A percentile compares a stretch with the other conserved stretches of the same genome.
phyloP scores from a whole-genome alignment of 1,140 invertebrate genomes.

The Aradophagus sp. region DNA sequence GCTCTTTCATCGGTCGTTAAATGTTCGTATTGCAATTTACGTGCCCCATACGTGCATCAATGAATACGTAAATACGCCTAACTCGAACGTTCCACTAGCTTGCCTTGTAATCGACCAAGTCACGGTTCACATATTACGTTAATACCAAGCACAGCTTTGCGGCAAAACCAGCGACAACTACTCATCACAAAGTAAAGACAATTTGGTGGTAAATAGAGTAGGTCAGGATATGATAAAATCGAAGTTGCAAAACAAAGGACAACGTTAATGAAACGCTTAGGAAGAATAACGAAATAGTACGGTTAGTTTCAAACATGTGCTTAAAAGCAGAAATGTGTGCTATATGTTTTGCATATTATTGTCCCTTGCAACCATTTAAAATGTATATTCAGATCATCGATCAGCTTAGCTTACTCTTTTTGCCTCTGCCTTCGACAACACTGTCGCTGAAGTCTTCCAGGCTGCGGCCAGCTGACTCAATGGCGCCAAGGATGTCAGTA shows the following conservation, averaged over 20 bases:
- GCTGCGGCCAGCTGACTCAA: constrained; percentile 84
- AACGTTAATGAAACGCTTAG: constrained; percentile 10
- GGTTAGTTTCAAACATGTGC: constrained; percentile 5
- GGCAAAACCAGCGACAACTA: constrained; percentile 17
- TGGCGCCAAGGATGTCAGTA: constrained; percentile 85
- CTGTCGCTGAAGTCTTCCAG: constrained; percentile 82
- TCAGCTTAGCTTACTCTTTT: constrained; percentile 78
- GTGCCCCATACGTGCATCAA: constrained; percentile 43
- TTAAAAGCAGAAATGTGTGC: no score
- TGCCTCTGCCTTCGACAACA: constrained; percentile 81
- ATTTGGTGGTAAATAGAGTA: constrained; percentile 35
- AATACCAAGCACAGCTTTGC: constrained; percentile 14
- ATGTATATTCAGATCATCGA: no score
- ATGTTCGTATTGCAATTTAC: constrained; percentile 55
- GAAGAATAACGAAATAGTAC: background rate
- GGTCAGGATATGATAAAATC: constrained; percentile 45
- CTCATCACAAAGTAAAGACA: constrained; percentile 19
- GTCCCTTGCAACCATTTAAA: no score
- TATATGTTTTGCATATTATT: no score
- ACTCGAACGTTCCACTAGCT: constrained; percentile 38
- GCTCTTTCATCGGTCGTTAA: constrained; percentile 53
- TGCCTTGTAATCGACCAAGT: constrained; percentile 50
- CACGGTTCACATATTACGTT: constrained; percentile 49
- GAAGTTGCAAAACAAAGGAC: constrained; percentile 9
- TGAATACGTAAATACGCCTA: constrained; percentile 41